A percentile compares a stretch with the other conserved stretches of the same genome.
phyloP scores from a whole-genome alignment of 2,113 vertebrate species.

The Trematomus loennbergii region DNA sequence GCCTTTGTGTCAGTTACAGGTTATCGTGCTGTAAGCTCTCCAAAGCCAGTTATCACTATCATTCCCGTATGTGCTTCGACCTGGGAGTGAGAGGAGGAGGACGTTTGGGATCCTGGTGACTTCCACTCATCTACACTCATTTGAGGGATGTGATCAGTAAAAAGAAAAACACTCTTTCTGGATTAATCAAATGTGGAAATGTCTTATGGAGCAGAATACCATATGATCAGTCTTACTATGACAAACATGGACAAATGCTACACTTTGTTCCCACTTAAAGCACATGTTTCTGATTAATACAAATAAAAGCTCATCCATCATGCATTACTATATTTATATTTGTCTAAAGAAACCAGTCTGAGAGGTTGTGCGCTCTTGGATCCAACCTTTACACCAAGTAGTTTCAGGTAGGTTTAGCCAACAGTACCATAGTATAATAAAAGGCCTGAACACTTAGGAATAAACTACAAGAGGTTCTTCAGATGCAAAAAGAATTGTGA shows the following conservation, averaged over 20 bases:
- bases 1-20: constrained; percentile 33
- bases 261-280: no score
- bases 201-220: background rate
- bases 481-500: background rate
- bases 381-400: background rate
- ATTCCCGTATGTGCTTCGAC: constrained; percentile 14
- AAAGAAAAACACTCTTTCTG: no score
- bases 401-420: background rate
- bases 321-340: background rate
- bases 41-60: constrained; percentile 24
- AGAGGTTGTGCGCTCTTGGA: background rate
- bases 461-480: background rate
- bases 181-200: background rate
- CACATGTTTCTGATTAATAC: no score
- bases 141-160: no score
- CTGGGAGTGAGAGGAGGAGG: constrained; percentile 5
- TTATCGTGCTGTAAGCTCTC: constrained; percentile 32
- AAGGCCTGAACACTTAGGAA: background rate
- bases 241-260: constrained; percentile 10
- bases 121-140: background rate
- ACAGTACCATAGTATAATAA: background rate
- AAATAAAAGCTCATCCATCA: background rate
- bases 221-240: background rate
- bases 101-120: background rate
- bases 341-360: background rate